phyloP scores from a whole-genome alignment of 2,797 vertebrate genomes.

The Danio aesculapii region DNA sequence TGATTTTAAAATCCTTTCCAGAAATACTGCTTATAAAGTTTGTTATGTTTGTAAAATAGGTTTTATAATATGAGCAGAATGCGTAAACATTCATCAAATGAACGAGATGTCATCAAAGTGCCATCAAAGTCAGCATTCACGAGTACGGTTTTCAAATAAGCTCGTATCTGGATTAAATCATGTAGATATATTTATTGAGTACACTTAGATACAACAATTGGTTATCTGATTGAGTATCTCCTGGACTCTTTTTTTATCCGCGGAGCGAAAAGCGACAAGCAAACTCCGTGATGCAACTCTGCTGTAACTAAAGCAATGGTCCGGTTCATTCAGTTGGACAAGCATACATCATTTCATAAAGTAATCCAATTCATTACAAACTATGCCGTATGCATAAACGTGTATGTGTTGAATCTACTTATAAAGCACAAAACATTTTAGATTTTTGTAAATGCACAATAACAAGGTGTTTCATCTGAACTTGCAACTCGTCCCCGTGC shows the following conservation, averaged over 20 bases:
- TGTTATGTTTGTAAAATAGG: not conserved
- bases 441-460: not conserved
- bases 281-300: conserved; percentile 69
- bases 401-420: not conserved
- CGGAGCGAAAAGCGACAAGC: conserved; percentile 48
- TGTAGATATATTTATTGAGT: not conserved
- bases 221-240: conserved; percentile 45
- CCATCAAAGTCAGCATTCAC: not conserved
- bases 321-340: conserved; percentile 26
- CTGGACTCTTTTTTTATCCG: conserved; percentile 43
- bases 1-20: not conserved
- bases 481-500: not conserved
- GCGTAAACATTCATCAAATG: too few species aligned
- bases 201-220: not conserved
- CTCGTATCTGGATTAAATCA: not conserved
- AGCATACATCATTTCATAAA: conserved; percentile 31
- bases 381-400: not conserved
- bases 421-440: not conserved
- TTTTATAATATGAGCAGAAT: not conserved
- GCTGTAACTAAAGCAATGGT: conserved; percentile 58
- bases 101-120: too few species aligned
- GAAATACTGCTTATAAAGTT: not conserved
- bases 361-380: not conserved
- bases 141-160: not conserved
- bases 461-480: not conserved